Conservation (phyloP, 2,113 vertebrate genomes). For the Antechinus stuartii region DNA sequence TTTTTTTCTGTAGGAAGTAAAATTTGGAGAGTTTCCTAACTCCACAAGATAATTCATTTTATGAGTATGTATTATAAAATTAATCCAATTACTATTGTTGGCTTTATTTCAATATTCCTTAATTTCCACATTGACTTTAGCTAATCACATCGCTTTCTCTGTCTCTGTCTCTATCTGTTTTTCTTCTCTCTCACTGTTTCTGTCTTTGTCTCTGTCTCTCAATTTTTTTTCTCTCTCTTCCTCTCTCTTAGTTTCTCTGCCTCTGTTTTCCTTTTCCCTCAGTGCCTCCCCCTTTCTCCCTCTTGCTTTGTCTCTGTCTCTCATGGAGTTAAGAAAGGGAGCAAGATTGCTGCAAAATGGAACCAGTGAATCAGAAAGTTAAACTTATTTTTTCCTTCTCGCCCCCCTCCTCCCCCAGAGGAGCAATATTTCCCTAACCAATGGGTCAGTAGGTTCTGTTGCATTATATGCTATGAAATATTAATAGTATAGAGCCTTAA, state of each 20-base stretch:
- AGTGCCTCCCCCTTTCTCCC: background rate
- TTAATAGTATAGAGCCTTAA: background rate
- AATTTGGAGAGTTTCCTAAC: background rate
- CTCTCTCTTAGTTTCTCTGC: no score
- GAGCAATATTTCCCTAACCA: background rate
- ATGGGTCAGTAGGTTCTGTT: background rate
- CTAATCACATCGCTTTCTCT: background rate
- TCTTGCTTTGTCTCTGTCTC: background rate
- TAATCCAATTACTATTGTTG: background rate
- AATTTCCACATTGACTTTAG: background rate
- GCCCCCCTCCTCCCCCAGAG: background rate
- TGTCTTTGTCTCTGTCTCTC: no score
- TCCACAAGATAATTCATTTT: background rate
- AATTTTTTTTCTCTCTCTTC: no score
- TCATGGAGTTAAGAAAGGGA: background rate
- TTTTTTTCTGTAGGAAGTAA: background rate
- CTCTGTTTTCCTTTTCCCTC: background rate
- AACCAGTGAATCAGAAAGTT: background rate
- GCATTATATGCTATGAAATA: background rate
- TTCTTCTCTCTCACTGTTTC: no score
- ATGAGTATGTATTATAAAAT: background rate
- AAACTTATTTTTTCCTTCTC: background rate
- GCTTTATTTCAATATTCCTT: background rate
- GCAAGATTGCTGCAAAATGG: background rate
- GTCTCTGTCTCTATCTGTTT: no score